phyloP scores from a whole-genome alignment of 1,140 invertebrate species.

The Aphis gossypii region DNA sequence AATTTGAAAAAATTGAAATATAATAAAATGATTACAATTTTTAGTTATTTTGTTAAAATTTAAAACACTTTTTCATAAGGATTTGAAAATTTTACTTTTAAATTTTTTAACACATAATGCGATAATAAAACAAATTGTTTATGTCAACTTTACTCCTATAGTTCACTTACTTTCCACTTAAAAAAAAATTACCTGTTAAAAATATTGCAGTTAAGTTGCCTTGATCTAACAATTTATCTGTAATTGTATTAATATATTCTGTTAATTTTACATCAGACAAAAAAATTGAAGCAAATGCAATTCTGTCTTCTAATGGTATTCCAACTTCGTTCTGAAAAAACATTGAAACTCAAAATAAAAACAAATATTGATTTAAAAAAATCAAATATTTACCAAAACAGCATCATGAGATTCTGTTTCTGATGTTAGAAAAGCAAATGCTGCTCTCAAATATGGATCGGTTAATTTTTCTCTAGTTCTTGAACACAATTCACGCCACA shows the following conservation, averaged over 20 bases:
- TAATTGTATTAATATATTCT: conserved; percentile 79
- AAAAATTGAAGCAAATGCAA: conserved; percentile 93
- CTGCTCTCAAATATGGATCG: conserved; percentile 89
- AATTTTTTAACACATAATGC: no score
- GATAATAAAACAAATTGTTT: no score
- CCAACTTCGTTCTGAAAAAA: conserved; percentile 76
- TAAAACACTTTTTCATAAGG: background rate
- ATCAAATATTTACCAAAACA: conserved; percentile 72
- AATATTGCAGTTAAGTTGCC: conserved; percentile 84
- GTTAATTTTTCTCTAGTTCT: conserved; percentile 75
- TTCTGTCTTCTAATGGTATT: conserved; percentile 85
- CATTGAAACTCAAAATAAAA: conserved; percentile 61
- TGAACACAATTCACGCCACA: conserved; percentile 84
- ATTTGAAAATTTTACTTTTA: background rate
- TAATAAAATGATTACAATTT: background rate
- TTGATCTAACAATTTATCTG: conserved; percentile 73
- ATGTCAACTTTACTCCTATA: background rate
- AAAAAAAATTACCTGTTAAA: conserved; percentile 51
- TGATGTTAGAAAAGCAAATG: conserved; percentile 90
- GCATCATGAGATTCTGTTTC: conserved; percentile 80
- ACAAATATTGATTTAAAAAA: conserved; percentile 3
- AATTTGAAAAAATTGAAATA: background rate
- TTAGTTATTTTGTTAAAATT: background rate
- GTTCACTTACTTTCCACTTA: background rate
- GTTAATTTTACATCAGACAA: conserved; percentile 81